These are phyloP conservation scores for Alcedo atthis DNA, from an alignment of 2,797 vertebrate genomes.

Conservation along the genomic window DNA sequence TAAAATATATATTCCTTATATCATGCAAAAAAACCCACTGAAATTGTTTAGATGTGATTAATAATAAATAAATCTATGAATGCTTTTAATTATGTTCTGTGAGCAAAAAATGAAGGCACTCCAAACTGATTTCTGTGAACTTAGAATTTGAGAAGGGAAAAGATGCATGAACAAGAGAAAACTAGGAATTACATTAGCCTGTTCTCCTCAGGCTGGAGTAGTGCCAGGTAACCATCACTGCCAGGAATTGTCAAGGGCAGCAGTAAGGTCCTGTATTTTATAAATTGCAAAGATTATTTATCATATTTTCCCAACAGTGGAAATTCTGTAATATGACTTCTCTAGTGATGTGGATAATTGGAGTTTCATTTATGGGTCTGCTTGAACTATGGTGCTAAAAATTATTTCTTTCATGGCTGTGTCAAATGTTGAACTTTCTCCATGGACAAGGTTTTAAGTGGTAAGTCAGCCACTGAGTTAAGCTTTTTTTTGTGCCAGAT, in stretches of 20 bases:
- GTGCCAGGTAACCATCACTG: not conserved
- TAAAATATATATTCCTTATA: not conserved
- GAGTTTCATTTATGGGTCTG: not conserved
- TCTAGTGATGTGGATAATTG: not conserved
- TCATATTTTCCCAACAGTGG: not conserved
- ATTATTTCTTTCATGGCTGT: not conserved
- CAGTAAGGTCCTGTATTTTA: not conserved
- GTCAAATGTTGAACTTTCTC: not conserved
- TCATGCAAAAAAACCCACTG: not conserved
- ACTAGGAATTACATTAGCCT: not conserved
- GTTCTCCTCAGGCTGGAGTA: not conserved
- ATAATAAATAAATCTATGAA: not conserved
- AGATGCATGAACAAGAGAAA: not conserved
- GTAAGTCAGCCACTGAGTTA: not conserved
- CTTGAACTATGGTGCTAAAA: not conserved
- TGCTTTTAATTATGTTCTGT: not conserved
- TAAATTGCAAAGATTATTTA: not conserved
- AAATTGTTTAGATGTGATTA: not conserved
- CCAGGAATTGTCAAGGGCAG: not conserved
- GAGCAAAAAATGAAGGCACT: not conserved
- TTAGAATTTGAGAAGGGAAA: not conserved
- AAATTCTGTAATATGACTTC: not conserved
- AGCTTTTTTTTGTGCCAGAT: not conserved
- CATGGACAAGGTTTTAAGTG: not conserved
- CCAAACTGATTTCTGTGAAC: not conserved